Percentiles rank a stretch among this genome's conserved stretches.
These are phyloP conservation scores for Nomada ruficornis DNA, from an alignment of 2,888 invertebrate species.

Conservation along the genomic window DNA sequence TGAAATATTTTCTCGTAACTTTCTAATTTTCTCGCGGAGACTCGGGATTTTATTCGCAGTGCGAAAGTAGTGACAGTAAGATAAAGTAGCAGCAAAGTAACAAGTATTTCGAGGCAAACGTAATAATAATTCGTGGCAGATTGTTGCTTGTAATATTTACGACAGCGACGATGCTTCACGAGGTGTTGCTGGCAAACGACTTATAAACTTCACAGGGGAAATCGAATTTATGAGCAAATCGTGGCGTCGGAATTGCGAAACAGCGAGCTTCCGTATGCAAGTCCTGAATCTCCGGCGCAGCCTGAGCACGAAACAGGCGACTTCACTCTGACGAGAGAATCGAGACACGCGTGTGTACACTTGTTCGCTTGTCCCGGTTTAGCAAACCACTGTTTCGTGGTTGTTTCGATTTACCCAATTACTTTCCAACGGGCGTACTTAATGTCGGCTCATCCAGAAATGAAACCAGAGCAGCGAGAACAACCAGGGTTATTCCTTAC, in stretches of 20 bases:
- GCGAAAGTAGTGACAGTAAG: no score
- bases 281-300: conserved; percentile 5
- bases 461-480: not conserved
- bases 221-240: conserved; percentile 26
- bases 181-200: not conserved
- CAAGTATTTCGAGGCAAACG: not conserved
- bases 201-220: conserved; percentile 6
- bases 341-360: not conserved
- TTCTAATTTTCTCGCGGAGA: no score
- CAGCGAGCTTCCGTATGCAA: conserved; percentile 9
- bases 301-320: conserved; percentile 2
- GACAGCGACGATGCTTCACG: not conserved
- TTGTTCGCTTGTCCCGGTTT: not conserved
- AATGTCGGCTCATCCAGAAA: not conserved
- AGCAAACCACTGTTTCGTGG: conserved; percentile 14
- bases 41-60: no score
- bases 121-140: not conserved
- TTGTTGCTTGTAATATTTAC: not conserved
- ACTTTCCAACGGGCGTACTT: not conserved
- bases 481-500: not conserved
- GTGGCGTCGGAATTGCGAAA: conserved; percentile 5
- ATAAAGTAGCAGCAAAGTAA: not conserved
- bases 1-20: no score
- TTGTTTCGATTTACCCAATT: conserved; percentile 18
- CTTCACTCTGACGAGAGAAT: conserved; percentile 12